Evolutionary conservation across 2,113 vertebrate genomes (phyloP), one percentile per base, ranked within the genome.

Genomic region (Oenanthe melanoleuca): DNA sequence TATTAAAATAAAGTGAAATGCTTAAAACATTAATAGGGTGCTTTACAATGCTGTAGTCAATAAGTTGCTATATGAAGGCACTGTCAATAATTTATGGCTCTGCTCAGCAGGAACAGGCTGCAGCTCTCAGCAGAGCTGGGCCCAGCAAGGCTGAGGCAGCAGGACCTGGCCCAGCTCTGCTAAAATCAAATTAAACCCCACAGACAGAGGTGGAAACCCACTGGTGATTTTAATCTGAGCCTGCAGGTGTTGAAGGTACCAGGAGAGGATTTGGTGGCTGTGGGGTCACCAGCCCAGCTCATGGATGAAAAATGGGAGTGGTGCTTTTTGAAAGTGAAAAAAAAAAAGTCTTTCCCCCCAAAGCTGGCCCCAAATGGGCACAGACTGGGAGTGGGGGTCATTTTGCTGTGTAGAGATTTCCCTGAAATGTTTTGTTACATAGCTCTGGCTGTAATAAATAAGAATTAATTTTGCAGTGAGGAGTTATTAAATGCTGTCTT

Each of bases 21-120:
- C 94, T 97, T 98, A 95, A 98, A 98, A 97, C 96, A 96, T 97
- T 98, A 97, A 98, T 97, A 96, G 94, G 88, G 89, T 92, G 55
- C 96, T 98, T 97, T 96, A 95, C 57, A 96, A 91, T 93, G 88
- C 90, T 95, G 93, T 94, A 97, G 97, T 97, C 97, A 96, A 93
- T 98, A 97, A 94, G 92, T 91, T 92, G 91, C 96, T 96, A 84
- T 97, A 96, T 91, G 96, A 97, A 73, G 78, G 87, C 38, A 83
- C 47, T 3, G 73, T 98, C 93, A 97, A 97, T 98, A 98, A 98
- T 98, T 97, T 66, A 98, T 89, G 52, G 86, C 63, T 60, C 73
- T 64, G 65, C 90, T 96, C 89, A 73, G 93, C 73, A 97, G 85
- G 92, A 88, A 40, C 21, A 53, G 55, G 50, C 53, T n/a, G 80